Percentiles rank a stretch among this genome's conserved stretches.
phyloP scores from a whole-genome alignment of 2,888 invertebrate genomes.

The Invenusta paracnida region DNA sequence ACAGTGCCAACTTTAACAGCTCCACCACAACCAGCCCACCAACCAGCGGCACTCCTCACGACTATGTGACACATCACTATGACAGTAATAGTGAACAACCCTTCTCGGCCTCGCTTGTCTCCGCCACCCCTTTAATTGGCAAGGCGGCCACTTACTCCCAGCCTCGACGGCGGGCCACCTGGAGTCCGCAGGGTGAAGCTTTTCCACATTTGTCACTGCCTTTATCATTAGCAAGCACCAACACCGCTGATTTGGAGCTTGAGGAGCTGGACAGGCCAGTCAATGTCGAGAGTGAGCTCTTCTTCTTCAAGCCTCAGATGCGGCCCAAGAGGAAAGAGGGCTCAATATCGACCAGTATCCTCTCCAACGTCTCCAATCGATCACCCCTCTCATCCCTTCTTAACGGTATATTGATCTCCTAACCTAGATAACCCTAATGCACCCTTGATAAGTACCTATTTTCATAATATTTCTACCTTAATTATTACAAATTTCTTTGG shows the following conservation, averaged over 20 bases:
- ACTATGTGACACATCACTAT: no score
- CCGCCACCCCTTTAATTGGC: no score
- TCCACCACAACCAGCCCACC: background rate
- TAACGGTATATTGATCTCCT: background rate
- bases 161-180: background rate
- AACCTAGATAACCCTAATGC: no score
- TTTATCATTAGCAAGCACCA: no score
- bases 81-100: no score
- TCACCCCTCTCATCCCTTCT: background rate
- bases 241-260: no score
- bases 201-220: no score
- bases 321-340: background rate
- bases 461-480: no score
- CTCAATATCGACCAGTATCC: background rate
- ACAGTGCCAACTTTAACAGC: constrained; percentile 17
- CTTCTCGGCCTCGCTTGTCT: no score
- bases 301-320: background rate
- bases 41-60: no score
- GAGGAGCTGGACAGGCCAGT: background rate
- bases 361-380: constrained; percentile 6
- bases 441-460: no score
- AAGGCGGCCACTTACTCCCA: background rate
- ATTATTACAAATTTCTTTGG: no score
- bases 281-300: constrained; percentile 8
- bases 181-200: background rate